Evolutionary conservation across 2,797 vertebrate genomes (phyloP).

Genomic region (Platalea minor): DNA sequence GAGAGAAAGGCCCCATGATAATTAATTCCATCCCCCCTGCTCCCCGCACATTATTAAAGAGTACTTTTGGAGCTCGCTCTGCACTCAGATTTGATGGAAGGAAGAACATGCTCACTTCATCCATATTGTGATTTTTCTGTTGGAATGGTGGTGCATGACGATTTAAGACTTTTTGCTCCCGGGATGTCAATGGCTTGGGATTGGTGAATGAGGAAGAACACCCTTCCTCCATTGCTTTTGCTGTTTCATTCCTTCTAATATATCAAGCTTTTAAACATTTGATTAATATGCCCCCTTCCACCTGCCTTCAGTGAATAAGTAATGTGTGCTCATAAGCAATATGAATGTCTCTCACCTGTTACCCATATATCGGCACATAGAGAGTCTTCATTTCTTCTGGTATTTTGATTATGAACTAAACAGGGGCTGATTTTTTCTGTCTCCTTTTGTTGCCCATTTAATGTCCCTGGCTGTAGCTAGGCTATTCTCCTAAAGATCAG

Average conservation of each 20-base stretch:
- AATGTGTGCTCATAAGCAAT: neutral
- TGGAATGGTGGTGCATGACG: rapidly evolving
- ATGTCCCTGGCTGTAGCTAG: neutral
- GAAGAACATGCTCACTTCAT: neutral
- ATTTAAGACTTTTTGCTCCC: neutral
- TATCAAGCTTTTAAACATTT: neutral
- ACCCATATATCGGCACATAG: neutral
- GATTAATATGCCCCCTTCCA: neutral
- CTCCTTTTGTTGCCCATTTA: neutral
- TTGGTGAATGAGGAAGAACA: neutral
- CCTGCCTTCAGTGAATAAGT: neutral
- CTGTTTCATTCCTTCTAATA: neutral
- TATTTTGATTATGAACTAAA: neutral
- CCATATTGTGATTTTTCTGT: neutral
- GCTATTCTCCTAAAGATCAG: neutral
- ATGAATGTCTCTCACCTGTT: neutral
- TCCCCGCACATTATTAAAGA: neutral
- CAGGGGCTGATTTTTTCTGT: neutral
- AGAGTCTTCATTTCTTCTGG: neutral
- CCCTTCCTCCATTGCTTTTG: neutral
- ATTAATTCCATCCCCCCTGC: neutral
- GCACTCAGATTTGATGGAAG: neutral
- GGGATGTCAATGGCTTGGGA: neutral
- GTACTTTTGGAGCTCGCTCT: neutral
- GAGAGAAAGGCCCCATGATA: neutral